A percentile compares a stretch with the other conserved stretches of the same genome.
Conservation (phyloP, 2,888 invertebrate genomes). For the Aelia acuminata region DNA sequence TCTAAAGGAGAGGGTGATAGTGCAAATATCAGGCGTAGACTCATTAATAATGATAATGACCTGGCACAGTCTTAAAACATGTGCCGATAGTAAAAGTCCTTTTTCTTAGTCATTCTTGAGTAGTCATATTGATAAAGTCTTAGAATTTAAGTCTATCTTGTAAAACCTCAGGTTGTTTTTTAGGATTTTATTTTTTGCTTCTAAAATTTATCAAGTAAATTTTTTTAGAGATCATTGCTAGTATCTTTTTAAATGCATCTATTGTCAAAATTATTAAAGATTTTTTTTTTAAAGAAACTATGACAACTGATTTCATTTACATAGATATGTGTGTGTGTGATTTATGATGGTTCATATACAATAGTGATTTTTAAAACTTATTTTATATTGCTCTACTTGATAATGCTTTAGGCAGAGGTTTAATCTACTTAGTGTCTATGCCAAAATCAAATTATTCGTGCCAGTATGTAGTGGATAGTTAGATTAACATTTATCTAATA, state of each 20-base stretch:
- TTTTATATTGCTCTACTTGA: background rate
- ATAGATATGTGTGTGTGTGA: background rate
- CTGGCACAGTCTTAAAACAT: background rate
- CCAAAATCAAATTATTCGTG: constrained; percentile 18
- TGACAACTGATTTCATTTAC: background rate
- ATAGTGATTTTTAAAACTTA: background rate
- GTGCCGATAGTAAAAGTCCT: background rate
- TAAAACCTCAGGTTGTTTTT: background rate
- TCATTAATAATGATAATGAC: background rate
- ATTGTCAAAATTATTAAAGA: background rate
- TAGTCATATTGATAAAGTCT: constrained; percentile 11
- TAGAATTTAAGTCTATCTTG: background rate
- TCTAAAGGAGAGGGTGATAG: background rate
- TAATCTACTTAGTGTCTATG: constrained; percentile 2
- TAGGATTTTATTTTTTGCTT: background rate
- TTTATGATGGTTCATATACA: background rate
- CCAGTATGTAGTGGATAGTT: background rate
- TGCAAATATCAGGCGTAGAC: background rate
- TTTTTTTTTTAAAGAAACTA: no score
- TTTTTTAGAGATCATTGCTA: background rate
- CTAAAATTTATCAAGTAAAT: background rate
- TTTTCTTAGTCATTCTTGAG: constrained; percentile 23
- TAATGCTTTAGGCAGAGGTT: background rate
- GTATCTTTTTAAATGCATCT: background rate
- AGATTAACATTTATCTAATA: background rate